These are phyloP conservation scores for Pristis pectinata DNA, from an alignment of 2,797 vertebrate genomes.

Conservation along the genomic window DNA sequence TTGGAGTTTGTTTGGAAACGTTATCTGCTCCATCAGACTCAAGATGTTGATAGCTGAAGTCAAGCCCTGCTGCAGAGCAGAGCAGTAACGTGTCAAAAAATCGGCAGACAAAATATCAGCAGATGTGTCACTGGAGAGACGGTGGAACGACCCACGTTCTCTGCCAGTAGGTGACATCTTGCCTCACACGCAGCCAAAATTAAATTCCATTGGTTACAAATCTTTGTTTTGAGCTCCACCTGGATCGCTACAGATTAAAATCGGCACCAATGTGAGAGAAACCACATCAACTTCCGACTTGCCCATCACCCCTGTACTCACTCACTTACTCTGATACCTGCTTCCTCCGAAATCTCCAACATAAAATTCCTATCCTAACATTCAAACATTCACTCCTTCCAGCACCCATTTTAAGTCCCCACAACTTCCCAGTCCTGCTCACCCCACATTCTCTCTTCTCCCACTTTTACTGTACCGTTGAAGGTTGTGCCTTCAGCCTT, in stretches of 20 bases:
- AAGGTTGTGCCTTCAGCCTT: background rate
- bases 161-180: background rate
- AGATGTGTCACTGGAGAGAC: background rate
- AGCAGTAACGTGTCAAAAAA: slow-evolving; percentile 4
- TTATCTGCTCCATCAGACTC: slow-evolving; percentile 3
- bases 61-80: background rate
- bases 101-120: slow-evolving; percentile 27
- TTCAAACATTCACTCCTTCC: background rate
- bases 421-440: no score
- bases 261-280: background rate
- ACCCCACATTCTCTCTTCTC: no score
- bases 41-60: slow-evolving; percentile 22
- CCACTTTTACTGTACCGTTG: background rate
- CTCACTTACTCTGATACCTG: background rate
- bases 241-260: slow-evolving; percentile 10
- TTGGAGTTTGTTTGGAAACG: slow-evolving; percentile 11
- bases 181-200: background rate
- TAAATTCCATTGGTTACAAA: background rate
- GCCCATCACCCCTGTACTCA: background rate
- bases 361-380: background rate
- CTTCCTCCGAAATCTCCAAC: background rate
- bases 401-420: background rate
- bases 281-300: background rate
- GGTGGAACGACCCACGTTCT: background rate
- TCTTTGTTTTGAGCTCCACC: background rate